Conservation (phyloP, 2,797 vertebrate species). For the Leptoclinus maculatus region DNA sequence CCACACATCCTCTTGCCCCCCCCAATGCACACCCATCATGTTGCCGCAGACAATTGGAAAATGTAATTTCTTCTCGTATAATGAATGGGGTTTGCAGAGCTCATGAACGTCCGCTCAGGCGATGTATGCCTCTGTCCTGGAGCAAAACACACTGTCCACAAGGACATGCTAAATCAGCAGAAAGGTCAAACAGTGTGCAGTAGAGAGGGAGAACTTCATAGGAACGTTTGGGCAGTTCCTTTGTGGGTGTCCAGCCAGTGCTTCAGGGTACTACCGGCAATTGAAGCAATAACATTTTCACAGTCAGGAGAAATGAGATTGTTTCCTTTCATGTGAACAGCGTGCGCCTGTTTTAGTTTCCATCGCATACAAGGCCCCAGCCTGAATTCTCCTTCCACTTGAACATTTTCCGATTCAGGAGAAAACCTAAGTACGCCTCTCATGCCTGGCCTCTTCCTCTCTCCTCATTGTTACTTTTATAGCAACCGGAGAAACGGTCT, state of each 20-base stretch:
- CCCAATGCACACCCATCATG: constrained; percentile 51
- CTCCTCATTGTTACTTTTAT: constrained; percentile 16
- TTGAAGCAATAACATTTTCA: constrained; percentile 49
- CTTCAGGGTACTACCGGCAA: constrained; percentile 33
- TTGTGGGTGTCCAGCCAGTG: constrained; percentile 44
- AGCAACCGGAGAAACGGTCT: constrained; percentile 7
- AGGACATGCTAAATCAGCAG: constrained; percentile 69
- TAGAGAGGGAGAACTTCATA: constrained; percentile 34
- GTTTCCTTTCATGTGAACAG: constrained; percentile 32
- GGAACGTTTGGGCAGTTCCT: constrained; percentile 43
- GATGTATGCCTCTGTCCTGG: constrained; percentile 55
- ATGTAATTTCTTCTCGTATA: constrained; percentile 70
- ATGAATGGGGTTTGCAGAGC: constrained; percentile 55
- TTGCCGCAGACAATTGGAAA: constrained; percentile 63
- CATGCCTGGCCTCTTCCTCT: background rate
- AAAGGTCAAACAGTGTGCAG: constrained; percentile 60
- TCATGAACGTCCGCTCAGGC: constrained; percentile 42
- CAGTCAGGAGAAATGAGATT: constrained; percentile 21
- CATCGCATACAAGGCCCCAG: background rate
- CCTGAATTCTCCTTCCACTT: constrained; percentile 22
- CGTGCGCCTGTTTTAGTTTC: constrained; percentile 16
- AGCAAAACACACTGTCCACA: constrained; percentile 48
- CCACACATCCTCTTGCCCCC: constrained; percentile 40
- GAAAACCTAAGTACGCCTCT: constrained; percentile 15
- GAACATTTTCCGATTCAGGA: constrained; percentile 26